Base-by-base conservation (phyloP, 2,888 invertebrate genomes). In the Capitulum mitella region DNA sequence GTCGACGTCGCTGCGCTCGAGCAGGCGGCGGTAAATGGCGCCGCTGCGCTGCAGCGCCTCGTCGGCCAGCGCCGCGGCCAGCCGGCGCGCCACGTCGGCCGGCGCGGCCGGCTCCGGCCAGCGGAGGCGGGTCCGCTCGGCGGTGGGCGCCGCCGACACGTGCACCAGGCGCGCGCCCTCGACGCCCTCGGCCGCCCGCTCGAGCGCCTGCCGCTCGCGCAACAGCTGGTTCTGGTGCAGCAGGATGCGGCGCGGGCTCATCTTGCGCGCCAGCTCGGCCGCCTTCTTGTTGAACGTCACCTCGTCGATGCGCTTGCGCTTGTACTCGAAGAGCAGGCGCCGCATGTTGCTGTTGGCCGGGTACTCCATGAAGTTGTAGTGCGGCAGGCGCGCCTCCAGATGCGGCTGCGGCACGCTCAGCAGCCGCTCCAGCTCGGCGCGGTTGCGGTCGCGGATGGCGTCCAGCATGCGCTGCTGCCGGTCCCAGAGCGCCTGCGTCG, bases 311-410 rank as follows among this genome's bases (percentile, higher is more conserved):
- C 70, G 70, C 37, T 70, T 70, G 37, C 37, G 70, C 22, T 70
- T 34, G 70, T 70, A 70, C 70, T 70, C 34, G 37, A 22, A 16
- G 6, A 70, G 70, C 19, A 70, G 37, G 22, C 70, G 70, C 5
- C 37, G 34, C 70, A 70, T 34, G 70, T 8, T 70, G 16, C 22
- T 5, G 70, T 70, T 70, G 70, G 70, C 70, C 37, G 70, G 70
- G 70, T 70, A 70, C 22, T 70, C 70, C 70, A 70, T 70, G 70
- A 70, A 70, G 37, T 37, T 70, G 37, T 70, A 70, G 29, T 16
- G n/a, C 12, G 70, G 37, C 70, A 70, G 37, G 70, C 70, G 70
- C 22, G 70, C 70, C 37, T 12, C 16, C 37, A 70, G 70, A 6
- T 37, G 70, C 37, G 70, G 70, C 70, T 70, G 70, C 37, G 16